These are phyloP conservation scores for Hirtodrosophila confusa DNA, from an alignment of 2,888 invertebrate species.

Conservation along the genomic window DNA sequence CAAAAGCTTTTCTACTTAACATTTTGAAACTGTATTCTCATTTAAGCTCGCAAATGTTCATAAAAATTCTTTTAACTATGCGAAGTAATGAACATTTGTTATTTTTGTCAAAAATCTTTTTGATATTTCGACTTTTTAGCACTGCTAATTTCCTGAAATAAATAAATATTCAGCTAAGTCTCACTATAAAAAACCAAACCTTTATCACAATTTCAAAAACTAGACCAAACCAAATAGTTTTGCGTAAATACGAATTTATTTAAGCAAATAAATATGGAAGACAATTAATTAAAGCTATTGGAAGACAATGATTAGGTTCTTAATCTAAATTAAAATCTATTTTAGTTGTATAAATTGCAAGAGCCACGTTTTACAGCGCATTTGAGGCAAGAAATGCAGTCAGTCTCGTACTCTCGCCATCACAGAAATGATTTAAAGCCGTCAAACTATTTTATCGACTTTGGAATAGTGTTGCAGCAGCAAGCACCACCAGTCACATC, in stretches of 20 bases:
- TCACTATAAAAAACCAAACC: too few species aligned
- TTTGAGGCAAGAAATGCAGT: conserved; percentile 16
- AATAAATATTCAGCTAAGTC: not conserved
- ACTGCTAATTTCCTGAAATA: too few species aligned
- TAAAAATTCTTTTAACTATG: too few species aligned
- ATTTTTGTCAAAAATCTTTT: too few species aligned
- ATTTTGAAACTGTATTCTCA: too few species aligned
- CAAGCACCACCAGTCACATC: conserved; percentile 37
- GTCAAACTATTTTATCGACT: conserved; percentile 43
- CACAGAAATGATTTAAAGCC: conserved; percentile 66
- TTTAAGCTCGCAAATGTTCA: too few species aligned
- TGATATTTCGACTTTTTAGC: too few species aligned
- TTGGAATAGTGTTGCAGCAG: conserved; percentile 11
- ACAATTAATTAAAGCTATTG: conserved; percentile 47
- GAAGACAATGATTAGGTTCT: conserved; percentile 59
- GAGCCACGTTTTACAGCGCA: conserved; percentile 16
- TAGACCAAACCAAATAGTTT: not conserved
- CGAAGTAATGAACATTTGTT: too few species aligned
- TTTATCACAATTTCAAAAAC: too few species aligned
- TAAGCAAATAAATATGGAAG: conserved; percentile 64
- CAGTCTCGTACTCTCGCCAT: conserved; percentile 63
- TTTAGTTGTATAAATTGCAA: conserved; percentile 33
- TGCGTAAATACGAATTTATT: conserved; percentile 37
- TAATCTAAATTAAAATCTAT: conserved; percentile 31
- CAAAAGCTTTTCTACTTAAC: too few species aligned